A percentile compares a stretch with the other conserved stretches of the same genome.
Conservation (phyloP, 2,888 invertebrate genomes). For the Drosophila pseudotakahashii region DNA sequence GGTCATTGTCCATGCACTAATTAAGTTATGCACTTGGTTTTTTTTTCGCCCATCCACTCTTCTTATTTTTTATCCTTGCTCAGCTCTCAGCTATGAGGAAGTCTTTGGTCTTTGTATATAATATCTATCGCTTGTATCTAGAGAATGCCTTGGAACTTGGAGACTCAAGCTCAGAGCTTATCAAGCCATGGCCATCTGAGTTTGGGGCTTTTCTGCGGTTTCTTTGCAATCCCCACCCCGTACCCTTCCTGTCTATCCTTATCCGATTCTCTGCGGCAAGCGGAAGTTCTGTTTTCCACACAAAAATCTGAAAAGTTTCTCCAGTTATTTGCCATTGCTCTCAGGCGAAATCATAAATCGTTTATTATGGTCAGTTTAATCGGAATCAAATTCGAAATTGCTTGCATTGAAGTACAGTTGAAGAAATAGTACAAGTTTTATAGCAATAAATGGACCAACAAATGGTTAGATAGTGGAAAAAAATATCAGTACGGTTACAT, state of each 20-base stretch:
- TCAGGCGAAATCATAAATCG: slow-evolving; percentile 27
- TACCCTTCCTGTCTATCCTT: neutral
- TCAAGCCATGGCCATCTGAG: slow-evolving; percentile 23
- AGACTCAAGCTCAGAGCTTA: slow-evolving; percentile 21
- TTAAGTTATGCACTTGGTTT: slow-evolving; percentile 57
- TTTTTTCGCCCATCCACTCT: neutral
- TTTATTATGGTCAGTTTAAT: slow-evolving; percentile 3
- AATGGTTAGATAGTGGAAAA: neutral
- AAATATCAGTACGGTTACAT: too few species aligned
- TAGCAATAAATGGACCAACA: too few species aligned
- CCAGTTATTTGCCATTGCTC: slow-evolving; percentile 14
- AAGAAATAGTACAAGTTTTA: too few species aligned
- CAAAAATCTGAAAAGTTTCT: slow-evolving; percentile 19
- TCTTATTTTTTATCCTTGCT: neutral
- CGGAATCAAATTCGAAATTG: neutral
- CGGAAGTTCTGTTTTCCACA: slow-evolving; percentile 32
- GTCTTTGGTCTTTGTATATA: slow-evolving; percentile 21
- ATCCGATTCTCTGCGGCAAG: slow-evolving; percentile 5
- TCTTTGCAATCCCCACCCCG: neutral
- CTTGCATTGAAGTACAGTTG: neutral
- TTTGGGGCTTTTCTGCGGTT: slow-evolving; percentile 28
- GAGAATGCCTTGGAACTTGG: slow-evolving; percentile 20
- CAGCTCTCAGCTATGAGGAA: slow-evolving; percentile 33
- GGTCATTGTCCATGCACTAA: slow-evolving; percentile 57
- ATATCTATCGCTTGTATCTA: slow-evolving; percentile 33